Evolutionary conservation across 2,113 vertebrate genomes (phyloP), one percentile per base, ranked within the genome.

Genomic region (Oreochromis niloticus): DNA sequence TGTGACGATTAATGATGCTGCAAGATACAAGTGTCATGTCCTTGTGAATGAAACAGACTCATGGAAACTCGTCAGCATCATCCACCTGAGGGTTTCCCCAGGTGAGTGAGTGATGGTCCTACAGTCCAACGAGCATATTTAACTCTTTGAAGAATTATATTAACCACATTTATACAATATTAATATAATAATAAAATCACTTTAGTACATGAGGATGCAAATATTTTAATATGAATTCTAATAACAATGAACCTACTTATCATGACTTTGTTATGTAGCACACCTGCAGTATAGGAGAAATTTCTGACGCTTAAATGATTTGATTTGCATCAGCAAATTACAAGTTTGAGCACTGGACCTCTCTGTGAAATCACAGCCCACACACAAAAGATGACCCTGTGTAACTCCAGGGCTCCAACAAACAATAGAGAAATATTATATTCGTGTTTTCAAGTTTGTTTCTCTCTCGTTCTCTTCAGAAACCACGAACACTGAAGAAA

Each of bases 151-250:
- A 48, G 43, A 2, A 48, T 48, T 6, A 48, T 48, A 3, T 48
- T 48, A 48, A 46, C 43, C 2, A 48, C 4, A 16, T 48, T 48
- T 48, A 48, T 52, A 9, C 48, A 19, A 52, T 52, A 52, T 9
- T 52, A 9, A 52, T 52, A 52, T 52, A 52, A 52, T 52, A 52
- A 52, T 52, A 52, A 9, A 52, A 52, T 19, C 17, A 52, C 17
- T 19, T 52, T 52, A 19, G 46, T 50, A 50, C 46, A 50, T 8
- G 46, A 50, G 4, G 46, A 50, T 50, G 46, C 46, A 50, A 17
- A 2, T 17, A 1, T 17, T 50, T 50, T 1, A 50, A 50, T 50
- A 0, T 50, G 3, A 50, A 8, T 1, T 50, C 16, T 50, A 8
- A 50, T 1, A 3, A 8, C 1, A 4, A 50, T 50, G 46, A 50